These are phyloP conservation scores for Willisornis vidua DNA, from an alignment of 2,113 vertebrate genomes.

Conservation along the genomic window DNA sequence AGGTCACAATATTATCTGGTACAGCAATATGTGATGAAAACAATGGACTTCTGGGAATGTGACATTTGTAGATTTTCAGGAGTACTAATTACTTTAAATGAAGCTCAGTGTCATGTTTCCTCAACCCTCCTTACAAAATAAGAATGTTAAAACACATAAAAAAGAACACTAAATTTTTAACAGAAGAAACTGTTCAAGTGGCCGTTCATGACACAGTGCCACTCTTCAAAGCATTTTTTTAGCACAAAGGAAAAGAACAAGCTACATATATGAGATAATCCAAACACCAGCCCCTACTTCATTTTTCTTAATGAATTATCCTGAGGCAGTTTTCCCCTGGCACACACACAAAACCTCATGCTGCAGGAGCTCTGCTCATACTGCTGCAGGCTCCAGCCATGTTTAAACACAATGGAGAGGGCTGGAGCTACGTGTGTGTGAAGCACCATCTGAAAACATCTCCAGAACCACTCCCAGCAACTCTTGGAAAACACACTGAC, in stretches of 20 bases:
- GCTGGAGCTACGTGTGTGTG: accelerated
- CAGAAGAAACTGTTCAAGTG: not conserved
- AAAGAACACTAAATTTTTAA: not conserved
- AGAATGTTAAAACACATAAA: not conserved
- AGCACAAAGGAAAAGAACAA: not conserved
- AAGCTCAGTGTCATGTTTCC: accelerated
- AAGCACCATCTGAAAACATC: not conserved
- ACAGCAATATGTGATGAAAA: not conserved
- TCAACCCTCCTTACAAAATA: not conserved
- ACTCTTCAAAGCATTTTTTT: not conserved
- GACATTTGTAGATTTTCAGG: not conserved
- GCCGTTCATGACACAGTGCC: not conserved
- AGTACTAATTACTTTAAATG: not conserved
- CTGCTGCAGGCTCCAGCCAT: not conserved
- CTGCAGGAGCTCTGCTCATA: accelerated
- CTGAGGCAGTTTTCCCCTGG: not conserved
- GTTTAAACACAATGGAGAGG: accelerated
- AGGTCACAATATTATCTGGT: not conserved
- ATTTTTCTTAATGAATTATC: not conserved
- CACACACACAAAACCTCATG: not conserved
- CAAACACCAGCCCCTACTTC: not conserved
- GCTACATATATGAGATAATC: not conserved
- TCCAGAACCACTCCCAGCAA: not conserved
- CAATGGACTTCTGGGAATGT: not conserved
- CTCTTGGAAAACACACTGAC: not conserved